Evolutionary conservation across 2,797 vertebrate species (phyloP), one percentile per base, ranked within the genome.

Genomic region (Peromyscus nudipes): DNA sequence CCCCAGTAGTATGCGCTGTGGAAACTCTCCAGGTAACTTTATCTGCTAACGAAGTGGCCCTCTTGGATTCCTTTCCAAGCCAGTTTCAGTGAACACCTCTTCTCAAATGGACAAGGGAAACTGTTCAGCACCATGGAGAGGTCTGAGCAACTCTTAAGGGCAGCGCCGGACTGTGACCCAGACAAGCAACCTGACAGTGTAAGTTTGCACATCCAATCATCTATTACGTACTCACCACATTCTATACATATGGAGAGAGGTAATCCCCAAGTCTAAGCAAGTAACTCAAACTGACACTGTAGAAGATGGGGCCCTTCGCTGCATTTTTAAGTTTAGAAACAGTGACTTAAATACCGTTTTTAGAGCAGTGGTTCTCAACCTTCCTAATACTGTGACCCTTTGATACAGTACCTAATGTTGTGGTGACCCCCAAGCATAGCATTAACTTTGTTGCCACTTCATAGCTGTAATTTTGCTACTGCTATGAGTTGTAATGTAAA

Each of bases 101-200:
- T 85, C 73, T 97, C 96, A 96, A 94, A 97, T 96, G 96, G 96
- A 73, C 91, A 81, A 81, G 69, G 46, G 65, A 79, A 75, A 67
- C 37, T 94, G 85, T 96, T 98, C 98, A 98, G 98, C 60, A 98
- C 98, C 97, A 97, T 97, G 97, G 98, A 98, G 92, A 98, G 97
- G 23, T 94, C 97, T 43, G 34, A 40, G 71, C 73, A 93, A 81
- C 29, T 0, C 1, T 43, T 4, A 46, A 64, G 25, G 67, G 85
- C 76, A 0, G 8, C 65, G 2, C 86, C 92, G 96, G 76, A 79
- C 64, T 40, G 86, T 81, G 94, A 79, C 75, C 82, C 34, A 37
- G 65, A 73, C 95, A 97, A 96, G 86, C 88, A 49, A 31, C 67
- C 84, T 6, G 46, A 92, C 55, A 64, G 37, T 31, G 95, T 97